Base-by-base conservation (phyloP, 2,888 invertebrate species). In the Eremobia ochroleuca region DNA sequence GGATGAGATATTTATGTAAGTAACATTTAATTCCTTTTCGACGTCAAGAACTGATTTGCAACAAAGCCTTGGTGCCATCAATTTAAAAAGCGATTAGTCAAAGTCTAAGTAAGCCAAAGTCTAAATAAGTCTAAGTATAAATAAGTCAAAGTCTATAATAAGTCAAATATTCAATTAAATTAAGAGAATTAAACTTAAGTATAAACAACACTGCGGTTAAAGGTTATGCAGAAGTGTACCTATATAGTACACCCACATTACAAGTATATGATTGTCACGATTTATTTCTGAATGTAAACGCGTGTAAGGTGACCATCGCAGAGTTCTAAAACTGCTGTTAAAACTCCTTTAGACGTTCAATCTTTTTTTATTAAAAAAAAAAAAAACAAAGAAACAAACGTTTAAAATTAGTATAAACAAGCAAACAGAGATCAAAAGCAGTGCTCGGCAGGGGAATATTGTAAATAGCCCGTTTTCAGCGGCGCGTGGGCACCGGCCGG, bases 381-480 rank as follows among this genome's bases (percentile, higher is more conserved):
- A 82, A 80, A 88, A 79, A 74, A 61, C 59, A 77, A 80, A 77
- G 49, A 52, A 43, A 82, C 76, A 86, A 79, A 76, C 73, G 77
- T 81, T 90, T 85, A 87, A 87, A 88, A 77, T 88, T 81, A 90
- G 85, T 84, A 81, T 81, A 79, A 87, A 85, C 82, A 85, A 28
- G 81, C 79, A 74, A 81, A 82, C 76, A 72, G 76, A 87, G 86
- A 84, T 86, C 88, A 83, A 91, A 91, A 86, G 83, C 77, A 75
- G 65, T 71, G 77, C 92, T 86, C 90, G 83, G 92, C 90, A 81
- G 91, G 93, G 91, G 87, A 89, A 87, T 88, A 85, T 88, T 89
- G 90, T 85, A 92, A 92, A 92, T 92, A 92, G 88, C 83, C 64
- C 55, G 68, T 86, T 87, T 87, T 87, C 79, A 82, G 84, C 87